Conservation (phyloP, 23 tunicate species). For the Styela clava region DNA sequence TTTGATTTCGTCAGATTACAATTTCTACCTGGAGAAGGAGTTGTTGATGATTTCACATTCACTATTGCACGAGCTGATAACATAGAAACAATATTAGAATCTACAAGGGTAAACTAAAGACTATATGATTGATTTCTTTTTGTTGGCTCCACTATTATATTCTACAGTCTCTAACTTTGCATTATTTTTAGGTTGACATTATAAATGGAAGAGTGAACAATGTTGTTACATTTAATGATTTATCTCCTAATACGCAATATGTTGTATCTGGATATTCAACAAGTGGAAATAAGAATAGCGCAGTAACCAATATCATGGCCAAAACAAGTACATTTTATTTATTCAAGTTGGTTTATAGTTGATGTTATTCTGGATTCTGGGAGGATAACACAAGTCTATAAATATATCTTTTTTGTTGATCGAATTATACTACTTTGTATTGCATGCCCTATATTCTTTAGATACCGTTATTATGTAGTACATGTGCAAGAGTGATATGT, state of each 20-base stretch:
- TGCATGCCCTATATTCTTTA: no score
- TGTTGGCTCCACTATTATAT: not conserved
- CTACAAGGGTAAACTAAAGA: not conserved
- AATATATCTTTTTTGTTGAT: no score
- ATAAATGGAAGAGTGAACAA: not conserved
- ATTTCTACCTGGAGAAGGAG: not conserved
- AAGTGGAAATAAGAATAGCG: conserved; percentile 10
- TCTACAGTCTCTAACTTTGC: not conserved
- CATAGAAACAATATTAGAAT: not conserved
- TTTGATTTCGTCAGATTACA: not conserved
- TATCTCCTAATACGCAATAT: not conserved
- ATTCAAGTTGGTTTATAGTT: no score
- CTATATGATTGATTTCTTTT: not conserved
- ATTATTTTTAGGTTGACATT: not conserved
- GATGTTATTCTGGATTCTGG: no score
- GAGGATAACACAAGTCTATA: no score
- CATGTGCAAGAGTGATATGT: no score
- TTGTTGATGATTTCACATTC: not conserved
- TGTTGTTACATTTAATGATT: not conserved
- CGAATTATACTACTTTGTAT: no score
- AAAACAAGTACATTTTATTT: not conserved
- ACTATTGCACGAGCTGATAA: not conserved
- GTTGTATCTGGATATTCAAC: not conserved
- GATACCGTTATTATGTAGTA: no score
- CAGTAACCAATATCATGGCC: not conserved